These are phyloP conservation scores for Serranochromis macrocephalus DNA, from an alignment of 2,113 vertebrate genomes.

Conservation along the genomic window DNA sequence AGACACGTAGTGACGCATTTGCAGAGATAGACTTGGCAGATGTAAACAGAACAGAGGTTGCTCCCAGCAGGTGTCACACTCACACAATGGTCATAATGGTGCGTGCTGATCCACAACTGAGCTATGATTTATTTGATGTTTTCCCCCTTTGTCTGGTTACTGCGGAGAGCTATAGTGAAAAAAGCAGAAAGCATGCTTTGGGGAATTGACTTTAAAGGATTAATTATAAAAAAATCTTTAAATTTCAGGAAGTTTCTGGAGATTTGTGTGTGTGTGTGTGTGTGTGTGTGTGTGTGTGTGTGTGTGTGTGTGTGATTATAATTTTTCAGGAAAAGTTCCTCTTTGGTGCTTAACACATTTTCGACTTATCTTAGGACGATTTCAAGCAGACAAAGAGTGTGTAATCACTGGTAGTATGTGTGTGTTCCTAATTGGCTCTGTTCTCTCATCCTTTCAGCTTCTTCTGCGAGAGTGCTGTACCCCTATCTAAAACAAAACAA, in stretches of 20 bases:
- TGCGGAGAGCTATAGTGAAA: background rate
- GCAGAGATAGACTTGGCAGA: conserved; percentile 23
- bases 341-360: background rate
- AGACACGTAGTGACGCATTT: conserved; percentile 53
- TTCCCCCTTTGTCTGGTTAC: background rate
- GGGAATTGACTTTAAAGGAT: background rate
- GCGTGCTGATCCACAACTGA: background rate
- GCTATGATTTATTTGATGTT: background rate
- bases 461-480: background rate
- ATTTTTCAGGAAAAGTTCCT: background rate
- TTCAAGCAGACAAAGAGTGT: background rate
- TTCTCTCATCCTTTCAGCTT: conserved; percentile 26
- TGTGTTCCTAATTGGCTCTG: conserved; percentile 23
- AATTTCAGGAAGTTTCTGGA: background rate
- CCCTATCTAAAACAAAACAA: conserved; percentile 55
- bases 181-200: background rate
- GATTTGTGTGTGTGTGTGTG: background rate
- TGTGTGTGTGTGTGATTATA: background rate
- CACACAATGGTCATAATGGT: conserved; percentile 29
- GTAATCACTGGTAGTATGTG: background rate
- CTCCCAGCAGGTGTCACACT: conserved; percentile 63
- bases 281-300: background rate
- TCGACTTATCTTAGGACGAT: background rate
- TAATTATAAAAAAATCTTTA: rapidly evolving
- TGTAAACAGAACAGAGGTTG: conserved; percentile 49